phyloP scores from a whole-genome alignment of 2,888 invertebrate species.

The Papilio gigon region DNA sequence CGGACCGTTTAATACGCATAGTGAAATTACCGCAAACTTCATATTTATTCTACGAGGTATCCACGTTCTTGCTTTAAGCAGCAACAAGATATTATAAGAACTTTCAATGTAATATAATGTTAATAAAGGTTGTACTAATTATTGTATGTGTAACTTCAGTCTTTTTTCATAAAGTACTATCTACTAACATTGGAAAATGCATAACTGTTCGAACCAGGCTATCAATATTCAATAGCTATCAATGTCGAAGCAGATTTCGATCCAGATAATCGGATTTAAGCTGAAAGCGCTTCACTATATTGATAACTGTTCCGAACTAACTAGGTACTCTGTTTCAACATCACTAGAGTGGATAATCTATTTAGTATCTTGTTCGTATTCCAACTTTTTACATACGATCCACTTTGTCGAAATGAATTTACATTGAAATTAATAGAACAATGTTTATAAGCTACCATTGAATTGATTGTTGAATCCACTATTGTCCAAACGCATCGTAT shows the following conservation, averaged over 20 bases:
- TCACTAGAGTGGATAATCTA: constrained; percentile 6
- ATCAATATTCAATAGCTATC: not conserved
- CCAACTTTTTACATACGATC: not conserved
- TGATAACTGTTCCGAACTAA: not conserved
- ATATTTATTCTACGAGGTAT: constrained; percentile 24
- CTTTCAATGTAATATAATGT: not conserved
- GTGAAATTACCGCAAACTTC: constrained; percentile 13
- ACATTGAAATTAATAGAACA: not conserved
- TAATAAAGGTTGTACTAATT: not conserved
- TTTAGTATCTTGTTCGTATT: not conserved
- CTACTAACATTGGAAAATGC: not conserved
- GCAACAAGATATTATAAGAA: not conserved
- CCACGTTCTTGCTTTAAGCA: not conserved
- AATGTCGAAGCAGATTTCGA: constrained; percentile 8
- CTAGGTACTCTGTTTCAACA: constrained; percentile 11
- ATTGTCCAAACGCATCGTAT: not conserved
- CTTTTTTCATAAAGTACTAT: not conserved
- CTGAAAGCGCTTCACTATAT: constrained; percentile 8
- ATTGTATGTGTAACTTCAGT: not conserved
- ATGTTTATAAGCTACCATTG: not conserved
- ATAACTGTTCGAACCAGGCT: not conserved
- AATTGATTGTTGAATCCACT: not conserved
- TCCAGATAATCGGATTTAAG: constrained; percentile 8
- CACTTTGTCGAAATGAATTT: not conserved
- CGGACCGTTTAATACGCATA: constrained; percentile 24